These are phyloP conservation scores for Sebastes aleutianus DNA, from an alignment of 2,797 vertebrate species.

Conservation along the genomic window DNA sequence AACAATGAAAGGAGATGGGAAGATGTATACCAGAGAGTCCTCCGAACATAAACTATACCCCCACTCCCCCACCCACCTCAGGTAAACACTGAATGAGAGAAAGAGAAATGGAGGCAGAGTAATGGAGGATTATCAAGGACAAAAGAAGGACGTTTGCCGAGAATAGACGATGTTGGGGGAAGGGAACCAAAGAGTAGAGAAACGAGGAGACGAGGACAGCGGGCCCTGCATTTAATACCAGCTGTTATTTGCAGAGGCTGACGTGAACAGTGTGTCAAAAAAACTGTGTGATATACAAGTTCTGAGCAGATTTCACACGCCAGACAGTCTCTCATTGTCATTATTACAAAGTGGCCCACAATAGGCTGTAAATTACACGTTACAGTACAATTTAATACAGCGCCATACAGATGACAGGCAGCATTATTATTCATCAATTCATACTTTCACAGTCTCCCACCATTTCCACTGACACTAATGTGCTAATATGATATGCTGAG, in stretches of 20 bases:
- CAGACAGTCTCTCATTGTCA: slow-evolving; percentile 43
- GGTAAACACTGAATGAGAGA: slow-evolving; percentile 33
- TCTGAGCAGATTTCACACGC: slow-evolving; percentile 38
- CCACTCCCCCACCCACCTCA: not conserved
- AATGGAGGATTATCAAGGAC: slow-evolving; percentile 58
- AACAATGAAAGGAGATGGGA: not conserved
- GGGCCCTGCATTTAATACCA: slow-evolving; percentile 14
- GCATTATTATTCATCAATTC: slow-evolving; percentile 62
- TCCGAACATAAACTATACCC: slow-evolving; percentile 16
- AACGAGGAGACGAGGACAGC: slow-evolving; percentile 5
- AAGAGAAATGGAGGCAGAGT: slow-evolving; percentile 14
- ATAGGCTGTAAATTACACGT: slow-evolving; percentile 58
- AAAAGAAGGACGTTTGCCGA: slow-evolving; percentile 42
- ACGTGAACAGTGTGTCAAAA: slow-evolving; percentile 18
- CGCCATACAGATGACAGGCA: slow-evolving; percentile 31
- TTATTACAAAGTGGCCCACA: slow-evolving; percentile 37
- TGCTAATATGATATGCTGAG: slow-evolving; percentile 31
- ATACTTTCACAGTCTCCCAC: slow-evolving; percentile 30
- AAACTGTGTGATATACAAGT: slow-evolving; percentile 11
- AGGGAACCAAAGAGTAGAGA: slow-evolving; percentile 25
- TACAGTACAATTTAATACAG: slow-evolving; percentile 47
- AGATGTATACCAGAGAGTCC: slow-evolving; percentile 17
- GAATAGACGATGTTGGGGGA: slow-evolving; percentile 35
- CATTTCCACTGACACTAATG: slow-evolving; percentile 53
- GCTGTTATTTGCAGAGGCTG: slow-evolving; percentile 25